Conservation (phyloP, 2,888 invertebrate species). For the Caradrina kadenii region DNA sequence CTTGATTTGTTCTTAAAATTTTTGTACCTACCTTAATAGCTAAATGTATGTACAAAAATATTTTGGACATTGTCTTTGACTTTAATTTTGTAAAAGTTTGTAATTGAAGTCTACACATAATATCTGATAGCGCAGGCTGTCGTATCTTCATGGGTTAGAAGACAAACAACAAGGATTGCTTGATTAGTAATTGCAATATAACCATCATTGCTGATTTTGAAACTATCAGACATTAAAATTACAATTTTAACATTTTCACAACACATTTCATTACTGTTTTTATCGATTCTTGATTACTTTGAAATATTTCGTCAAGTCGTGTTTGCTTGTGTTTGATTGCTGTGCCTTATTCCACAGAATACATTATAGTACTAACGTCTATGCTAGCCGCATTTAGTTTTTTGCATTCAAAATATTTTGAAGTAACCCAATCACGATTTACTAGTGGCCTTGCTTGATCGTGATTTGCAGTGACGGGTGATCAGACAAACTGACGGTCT, state of each 20-base stretch:
- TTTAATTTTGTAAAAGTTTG: no score
- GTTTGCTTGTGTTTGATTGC: slow-evolving; percentile 29
- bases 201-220: neutral
- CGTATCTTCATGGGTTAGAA: neutral
- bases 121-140: no score
- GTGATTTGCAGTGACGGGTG: slow-evolving; percentile 73
- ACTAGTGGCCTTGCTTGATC: slow-evolving; percentile 70
- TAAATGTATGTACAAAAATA: no score
- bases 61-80: no score
- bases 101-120: no score
- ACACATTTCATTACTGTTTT: slow-evolving; percentile 11
- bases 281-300: slow-evolving; percentile 28
- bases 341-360: slow-evolving; percentile 5
- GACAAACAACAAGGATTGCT: neutral
- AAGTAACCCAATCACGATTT: slow-evolving; percentile 57
- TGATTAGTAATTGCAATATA: neutral
- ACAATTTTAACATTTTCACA: slow-evolving; percentile 18
- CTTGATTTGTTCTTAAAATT: no score
- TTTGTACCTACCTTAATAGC: no score
- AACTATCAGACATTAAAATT: slow-evolving; percentile 8
- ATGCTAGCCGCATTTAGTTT: slow-evolving; percentile 35
- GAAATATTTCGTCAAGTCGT: slow-evolving; percentile 16
- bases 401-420: slow-evolving; percentile 58
- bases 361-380: no score
- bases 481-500: slow-evolving; percentile 68